These are phyloP conservation scores for Dinothrombium tinctorium DNA, from an alignment of 1,140 invertebrate species.

Conservation along the genomic window DNA sequence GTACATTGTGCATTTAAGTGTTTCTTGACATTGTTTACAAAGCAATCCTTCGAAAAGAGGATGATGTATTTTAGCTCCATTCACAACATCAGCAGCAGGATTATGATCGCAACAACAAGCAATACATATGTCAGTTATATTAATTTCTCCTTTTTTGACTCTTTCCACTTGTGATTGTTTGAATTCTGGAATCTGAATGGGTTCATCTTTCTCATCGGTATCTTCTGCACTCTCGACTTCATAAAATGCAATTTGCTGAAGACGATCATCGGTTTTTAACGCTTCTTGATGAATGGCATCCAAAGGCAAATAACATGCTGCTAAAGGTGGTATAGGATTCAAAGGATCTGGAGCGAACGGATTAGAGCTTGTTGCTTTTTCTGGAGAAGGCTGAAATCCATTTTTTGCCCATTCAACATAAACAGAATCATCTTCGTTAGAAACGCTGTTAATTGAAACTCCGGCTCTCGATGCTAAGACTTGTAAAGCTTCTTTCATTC, in stretches of 20 bases:
- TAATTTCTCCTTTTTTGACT: slow-evolving; percentile 2
- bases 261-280: slow-evolving; percentile 2
- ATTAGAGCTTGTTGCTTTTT: not conserved
- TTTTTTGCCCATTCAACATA: slow-evolving; percentile 1
- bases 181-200: slow-evolving; percentile 1
- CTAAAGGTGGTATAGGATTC: slow-evolving; percentile 4
- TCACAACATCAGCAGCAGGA: not conserved
- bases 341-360: slow-evolving; percentile 1
- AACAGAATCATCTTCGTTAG: not conserved
- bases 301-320: slow-evolving; percentile 4
- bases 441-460: not conserved
- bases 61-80: slow-evolving; percentile 12
- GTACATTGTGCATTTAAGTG: slow-evolving; percentile 17
- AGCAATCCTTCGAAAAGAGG: slow-evolving; percentile 19
- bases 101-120: slow-evolving; percentile 14
- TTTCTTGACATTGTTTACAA: slow-evolving; percentile 17
- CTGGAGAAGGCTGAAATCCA: slow-evolving; percentile 1
- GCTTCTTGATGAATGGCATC: slow-evolving; percentile 1
- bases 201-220: not conserved
- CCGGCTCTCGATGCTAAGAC: not conserved
- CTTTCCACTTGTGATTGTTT: slow-evolving; percentile 2
- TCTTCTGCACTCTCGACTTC: slow-evolving; percentile 5
- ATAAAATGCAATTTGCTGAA: slow-evolving; percentile 5
- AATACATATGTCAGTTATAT: slow-evolving; percentile 17
- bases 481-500: slow-evolving; percentile 4